Conservation (phyloP, 53 echinoderm and acorn worm species). For the Holothuria scabra region DNA sequence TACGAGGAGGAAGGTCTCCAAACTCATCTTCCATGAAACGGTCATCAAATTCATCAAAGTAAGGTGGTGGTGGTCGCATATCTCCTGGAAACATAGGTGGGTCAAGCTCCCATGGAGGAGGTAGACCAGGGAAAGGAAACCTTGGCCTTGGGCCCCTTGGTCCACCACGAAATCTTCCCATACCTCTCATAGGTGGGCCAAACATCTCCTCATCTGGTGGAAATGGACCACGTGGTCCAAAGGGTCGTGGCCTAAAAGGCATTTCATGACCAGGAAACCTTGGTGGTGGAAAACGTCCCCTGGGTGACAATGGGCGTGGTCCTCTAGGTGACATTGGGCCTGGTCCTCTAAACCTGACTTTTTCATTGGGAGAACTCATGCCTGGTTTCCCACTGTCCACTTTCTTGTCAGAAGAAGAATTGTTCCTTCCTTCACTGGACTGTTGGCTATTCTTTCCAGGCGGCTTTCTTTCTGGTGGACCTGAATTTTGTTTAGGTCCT, state of each 20-base stretch:
- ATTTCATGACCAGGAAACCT: not conserved
- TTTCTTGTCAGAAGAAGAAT: too few relatives aligned
- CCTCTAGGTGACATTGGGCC: not conserved
- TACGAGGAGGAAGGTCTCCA: not conserved
- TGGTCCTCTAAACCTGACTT: slow-evolving; percentile 3
- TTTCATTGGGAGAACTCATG: too few relatives aligned
- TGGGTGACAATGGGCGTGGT: slow-evolving; percentile 16
- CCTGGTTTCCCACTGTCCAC: too few relatives aligned
- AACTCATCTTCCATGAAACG: not conserved
- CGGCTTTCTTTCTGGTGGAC: too few relatives aligned
- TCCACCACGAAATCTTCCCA: not conserved
- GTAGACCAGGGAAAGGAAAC: slow-evolving; percentile 1
- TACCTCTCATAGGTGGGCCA: slow-evolving; percentile 23
- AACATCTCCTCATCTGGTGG: not conserved
- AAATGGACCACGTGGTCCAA: not conserved
- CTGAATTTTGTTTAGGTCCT: too few relatives aligned
- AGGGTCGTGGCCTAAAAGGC: slow-evolving; percentile 9
- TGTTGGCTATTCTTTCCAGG: too few relatives aligned
- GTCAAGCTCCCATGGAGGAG: not conserved
- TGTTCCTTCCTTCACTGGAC: too few relatives aligned
- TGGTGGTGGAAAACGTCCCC: slow-evolving; percentile 11
- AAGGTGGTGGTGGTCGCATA: slow-evolving; percentile 1
- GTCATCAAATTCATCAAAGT: too few relatives aligned
- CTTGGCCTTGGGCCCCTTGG: slow-evolving; percentile 15
- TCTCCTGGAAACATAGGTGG: not conserved